Evolutionary conservation across 2,888 invertebrate genomes (phyloP).

Genomic region (Ditula angustiorana): DNA sequence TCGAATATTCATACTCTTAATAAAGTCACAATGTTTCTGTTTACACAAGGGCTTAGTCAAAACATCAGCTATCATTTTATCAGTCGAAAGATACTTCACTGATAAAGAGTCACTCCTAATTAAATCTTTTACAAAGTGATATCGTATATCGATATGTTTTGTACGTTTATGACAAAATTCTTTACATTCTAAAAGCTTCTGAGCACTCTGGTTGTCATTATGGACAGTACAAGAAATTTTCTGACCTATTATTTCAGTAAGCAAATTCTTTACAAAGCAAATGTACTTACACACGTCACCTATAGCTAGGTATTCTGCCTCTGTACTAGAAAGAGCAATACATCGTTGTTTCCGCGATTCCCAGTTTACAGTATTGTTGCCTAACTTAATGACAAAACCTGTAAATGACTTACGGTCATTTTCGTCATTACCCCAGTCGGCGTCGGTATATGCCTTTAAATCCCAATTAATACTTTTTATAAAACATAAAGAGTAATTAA

Average conservation of each 20-base stretch:
- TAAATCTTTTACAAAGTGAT: not conserved
- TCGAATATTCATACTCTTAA: not conserved
- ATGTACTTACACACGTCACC: not conserved
- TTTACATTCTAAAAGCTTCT: not conserved
- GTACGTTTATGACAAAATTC: not conserved
- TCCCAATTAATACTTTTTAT: not conserved
- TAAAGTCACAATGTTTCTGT: not conserved
- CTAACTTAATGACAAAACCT: not conserved
- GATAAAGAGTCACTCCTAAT: not conserved
- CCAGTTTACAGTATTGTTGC: not conserved
- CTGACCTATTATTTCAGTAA: not conserved
- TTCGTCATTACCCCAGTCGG: not conserved
- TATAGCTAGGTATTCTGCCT: too few species aligned
- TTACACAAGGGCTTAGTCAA: not conserved
- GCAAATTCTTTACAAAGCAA: not conserved
- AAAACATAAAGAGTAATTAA: too few species aligned
- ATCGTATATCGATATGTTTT: not conserved
- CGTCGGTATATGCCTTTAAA: not conserved
- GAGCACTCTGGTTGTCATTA: not conserved
- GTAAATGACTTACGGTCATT: not conserved
- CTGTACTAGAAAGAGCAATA: too few species aligned
- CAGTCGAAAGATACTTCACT: not conserved
- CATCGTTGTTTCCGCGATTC: not conserved
- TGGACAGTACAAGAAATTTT: not conserved
- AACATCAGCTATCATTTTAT: constrained; percentile 1